Base-by-base conservation (phyloP, 2,113 vertebrate genomes). In the Mus spicilegus region DNA sequence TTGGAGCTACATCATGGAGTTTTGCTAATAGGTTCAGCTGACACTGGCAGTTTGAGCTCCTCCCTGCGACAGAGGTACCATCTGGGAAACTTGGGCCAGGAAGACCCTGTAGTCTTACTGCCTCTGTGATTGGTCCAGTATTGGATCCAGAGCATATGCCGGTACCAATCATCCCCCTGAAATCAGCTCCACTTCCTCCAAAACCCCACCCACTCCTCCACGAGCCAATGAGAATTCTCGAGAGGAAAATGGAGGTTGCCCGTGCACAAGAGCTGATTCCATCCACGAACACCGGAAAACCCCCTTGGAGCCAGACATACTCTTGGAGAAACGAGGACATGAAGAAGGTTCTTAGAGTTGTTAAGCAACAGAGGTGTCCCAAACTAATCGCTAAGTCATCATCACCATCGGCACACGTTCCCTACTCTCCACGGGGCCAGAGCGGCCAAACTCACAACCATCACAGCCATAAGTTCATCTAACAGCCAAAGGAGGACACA, bases 221-320 rank as follows among this genome's bases (percentile, higher is more conserved):
- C 0, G 0, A 26, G 28, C 10, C n/a, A n/a, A 3, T 13, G 26
- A 5, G 1, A 76, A 58, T 30, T 5, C 39, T 73, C 61, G 5
- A 13, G 33, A 36, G 58, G 26, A 91, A 9, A 89, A 30, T 19
- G 36, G 75, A 76, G 82, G 42, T 2, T 14, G 39, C 20, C 42
- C 63, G 7, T 22, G 16, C 26, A 4, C n/a, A 13, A 42, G 24
- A 58, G 11, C 19, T 61, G 58, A 67, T 7, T 56, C 9, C 1
- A 20, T 2, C 24, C 42, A 33, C 22, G 2, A 67, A 33, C 54
- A 36, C 58, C 91, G 51, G 30, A 20, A 78, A 67, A 16, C 7
- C 84, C 51, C 6, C 17, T 1, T 20, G 8, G 54, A 46, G 33
- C 14, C n/a, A 58, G 9, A 49, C 42, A 92, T 17, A 72, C 6